Evolutionary conservation across 2,797 vertebrate species (phyloP), one percentile per base, ranked within the genome.

Genomic region (Sphenodon punctatus): DNA sequence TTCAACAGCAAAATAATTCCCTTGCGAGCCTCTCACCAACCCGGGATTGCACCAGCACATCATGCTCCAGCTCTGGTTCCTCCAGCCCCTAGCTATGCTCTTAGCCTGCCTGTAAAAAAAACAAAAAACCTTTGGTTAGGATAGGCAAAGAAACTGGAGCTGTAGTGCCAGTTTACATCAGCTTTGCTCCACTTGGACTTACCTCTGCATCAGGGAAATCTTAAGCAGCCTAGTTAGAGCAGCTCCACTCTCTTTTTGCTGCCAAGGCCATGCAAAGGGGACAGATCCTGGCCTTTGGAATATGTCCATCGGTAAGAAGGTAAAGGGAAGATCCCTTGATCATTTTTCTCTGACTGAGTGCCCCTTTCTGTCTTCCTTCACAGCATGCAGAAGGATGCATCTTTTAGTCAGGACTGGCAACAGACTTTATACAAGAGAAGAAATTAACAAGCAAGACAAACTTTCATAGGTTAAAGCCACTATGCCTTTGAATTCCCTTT

Each of bases 401-500:
- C 4, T 19, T 84, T 78, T 64, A 67, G 72, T 78, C 7, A 4
- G 2, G 38, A 46, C 10, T 9, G 3, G 56, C 45, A 69, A 66
- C 12, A 48, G 25, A 36, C 10, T 49, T 38, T 67, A 11, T 39
- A 46, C 32, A 22, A 39, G 25, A 69, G 30, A 63, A 85, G n/a
- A 15, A 70, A 53, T 63, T 61, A 69, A 78, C 27, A 74, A 73
- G 53, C 36, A 45, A 9, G 8, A 72, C 11, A 80, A 27, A 42
- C 70, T 83, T 81, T 73, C 48, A 77, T 82, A 38, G 22, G 72
- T 45, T 48, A 49, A 82, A 70, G 48, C 13, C 80, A 59, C 61
- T 74, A 70, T 11, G 25, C 84, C 22, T 72, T 94, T 84, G 80
- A 56, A 81, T 78, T 48, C 60, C 66, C 49, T 91, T 87, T 60